A percentile compares a stretch with the other conserved stretches of the same genome.
These are phyloP conservation scores for Troides oblongomaculatus DNA, from an alignment of 2,888 invertebrate species.

Conservation along the genomic window DNA sequence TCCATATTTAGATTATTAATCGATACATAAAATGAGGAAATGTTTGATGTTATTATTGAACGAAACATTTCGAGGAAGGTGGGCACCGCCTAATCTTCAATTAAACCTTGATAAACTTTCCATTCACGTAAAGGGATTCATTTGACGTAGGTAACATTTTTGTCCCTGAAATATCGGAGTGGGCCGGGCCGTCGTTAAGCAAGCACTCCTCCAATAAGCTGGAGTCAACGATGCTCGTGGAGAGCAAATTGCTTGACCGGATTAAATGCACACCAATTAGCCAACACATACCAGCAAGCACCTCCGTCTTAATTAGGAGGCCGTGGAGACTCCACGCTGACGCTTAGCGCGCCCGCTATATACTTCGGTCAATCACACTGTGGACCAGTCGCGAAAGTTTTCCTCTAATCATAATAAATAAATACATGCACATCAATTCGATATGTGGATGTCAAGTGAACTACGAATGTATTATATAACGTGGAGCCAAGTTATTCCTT, in stretches of 20 bases:
- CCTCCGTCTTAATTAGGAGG: constrained; percentile 10
- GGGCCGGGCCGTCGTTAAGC: background rate
- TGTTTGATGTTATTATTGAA: background rate
- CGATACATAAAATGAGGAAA: background rate
- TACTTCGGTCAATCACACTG: constrained; percentile 1
- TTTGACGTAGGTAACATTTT: background rate
- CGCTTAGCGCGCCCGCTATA: constrained; percentile 1
- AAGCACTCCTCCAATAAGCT: constrained; percentile 9
- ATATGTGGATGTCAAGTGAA: background rate
- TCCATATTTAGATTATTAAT: background rate
- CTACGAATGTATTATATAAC: constrained; percentile 6
- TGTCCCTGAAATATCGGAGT: background rate
- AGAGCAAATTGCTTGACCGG: constrained; percentile 6
- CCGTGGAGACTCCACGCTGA: background rate
- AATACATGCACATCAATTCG: constrained; percentile 6
- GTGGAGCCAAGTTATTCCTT: background rate
- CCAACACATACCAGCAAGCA: background rate
- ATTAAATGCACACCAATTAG: constrained; percentile 19
- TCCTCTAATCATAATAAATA: constrained; percentile 9
- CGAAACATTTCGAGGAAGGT: background rate
- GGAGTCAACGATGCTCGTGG: background rate
- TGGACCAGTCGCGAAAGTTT: constrained; percentile 12
- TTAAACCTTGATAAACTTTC: background rate
- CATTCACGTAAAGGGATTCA: background rate
- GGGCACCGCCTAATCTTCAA: background rate